Base-by-base conservation (phyloP, 2,888 invertebrate species). In the Napeogenes sylphis region DNA sequence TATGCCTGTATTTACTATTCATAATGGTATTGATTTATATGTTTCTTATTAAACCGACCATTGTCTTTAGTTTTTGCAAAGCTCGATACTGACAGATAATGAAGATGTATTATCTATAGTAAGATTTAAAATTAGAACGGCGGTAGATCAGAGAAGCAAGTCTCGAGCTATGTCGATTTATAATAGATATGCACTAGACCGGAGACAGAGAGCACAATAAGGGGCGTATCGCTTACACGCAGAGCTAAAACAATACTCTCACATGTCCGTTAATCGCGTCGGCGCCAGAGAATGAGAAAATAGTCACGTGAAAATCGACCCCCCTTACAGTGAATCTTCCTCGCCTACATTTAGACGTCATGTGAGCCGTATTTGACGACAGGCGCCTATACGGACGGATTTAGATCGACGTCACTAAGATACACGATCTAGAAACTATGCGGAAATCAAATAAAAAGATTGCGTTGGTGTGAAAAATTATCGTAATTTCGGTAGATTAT, bases 101-200 rank as follows among this genome's bases (percentile, higher is more conserved):
- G 21, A 21, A 62, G 58, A 38, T 62, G 55, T 61, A 64, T 66
- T 62, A 61, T 62, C 55, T 58, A 30, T 56, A 33, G 58, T 56
- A 62, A 60, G 62, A 60, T 64, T 66, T 81, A 81, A 82, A 87
- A 87, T 84, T 84, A 82, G 80, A 86, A 81, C 82, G 77, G 75
- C 80, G 76, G 72, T 76, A 76, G 78, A 82, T 82, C 81, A 78
- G 78, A 82, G 83, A 81, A 78, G 80, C 78, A 79, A 76, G 78
- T 77, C 80, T 83, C 80, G 77, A 79, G 76, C 74, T 79, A 79
- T 83, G 82, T 78, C 82, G 80, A 81, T 51, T 51, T 85, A 85
- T 85, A 85, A 84, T 85, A 87, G 85, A 84, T 85, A 84, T 75
- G 86, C 87, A 87, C 82, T 87, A 88, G 88, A 89, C 86, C 87